Evolutionary conservation across 2,888 invertebrate genomes (phyloP), one percentile per base, ranked within the genome.

Genomic region (Catonia carolina): DNA sequence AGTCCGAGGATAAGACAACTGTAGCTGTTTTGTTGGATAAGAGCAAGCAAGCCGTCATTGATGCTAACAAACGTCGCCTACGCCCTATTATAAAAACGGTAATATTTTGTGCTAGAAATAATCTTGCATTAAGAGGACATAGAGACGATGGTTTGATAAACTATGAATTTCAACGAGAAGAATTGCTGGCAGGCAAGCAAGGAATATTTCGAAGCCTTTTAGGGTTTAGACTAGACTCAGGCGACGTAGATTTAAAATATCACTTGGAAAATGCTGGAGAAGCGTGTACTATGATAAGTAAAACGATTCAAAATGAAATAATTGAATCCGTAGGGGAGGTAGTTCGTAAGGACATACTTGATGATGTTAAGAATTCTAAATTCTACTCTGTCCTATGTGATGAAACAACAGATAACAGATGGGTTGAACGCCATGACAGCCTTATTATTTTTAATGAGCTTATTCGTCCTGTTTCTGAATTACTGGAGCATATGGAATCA

Each of bases 241-340:
- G 55, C 27, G 52, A 56, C 41, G 39, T 23, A 55, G 50, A 50
- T 39, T 55, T 55, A 39, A 55, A 55, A 55, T 18, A 50, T 27
- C 55, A 55, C 31, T 55, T 55, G 20, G 20, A 8, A 20, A 42
- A 22, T 31, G 36, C 51, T 15, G 35, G 39, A 27, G 27, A 14
- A 55, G 51, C 22, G 23, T 23, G 41, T 50, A 50, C 50, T 27
- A 51, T 18, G 50, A 50, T 39, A 39, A 56, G 55, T 39, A 50
- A 50, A 41, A 56, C 50, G 41, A 56, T 39, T 23, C 49, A 56
- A 51, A 56, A 56, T 39, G 33, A 51, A 17, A 17, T 56, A 17
- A 56, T 56, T 36, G 51, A 56, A 50, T 50, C 33, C 35, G 33
- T 50, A 50, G 51, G 33, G 15, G 36, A 31, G n/a, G 33, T 33